Evolutionary conservation across 2,797 vertebrate genomes (phyloP), one percentile per base, ranked within the genome.

Genomic region (Silurus lanzhouensis): DNA sequence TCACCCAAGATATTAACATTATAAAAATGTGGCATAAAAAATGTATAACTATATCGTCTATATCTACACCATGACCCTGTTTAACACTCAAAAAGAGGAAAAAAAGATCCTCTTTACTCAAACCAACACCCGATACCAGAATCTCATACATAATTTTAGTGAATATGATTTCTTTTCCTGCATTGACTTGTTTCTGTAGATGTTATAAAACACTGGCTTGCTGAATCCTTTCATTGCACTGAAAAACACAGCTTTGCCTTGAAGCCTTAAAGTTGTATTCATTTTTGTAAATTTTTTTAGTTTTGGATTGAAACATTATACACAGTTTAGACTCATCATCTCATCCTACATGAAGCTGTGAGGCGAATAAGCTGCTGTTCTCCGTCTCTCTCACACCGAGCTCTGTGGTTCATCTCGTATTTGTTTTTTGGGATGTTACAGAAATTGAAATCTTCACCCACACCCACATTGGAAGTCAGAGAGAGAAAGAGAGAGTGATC

Each of bases 351-450:
- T 8, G 60, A 17, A 31, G 52, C 75, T 76, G 55, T 14, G 74
- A 38, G 27, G 27, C 22, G 14, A 38, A 44, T 67, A 20, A 46
- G 75, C 8, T 77, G 3, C 72, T 44, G 52, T 20, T 20, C 19
- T 8, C 58, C 17, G 27, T 22, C 55, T 38, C 20, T 63, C 74
- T 82, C 55, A 57, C 25, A 14, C 58, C 17, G 48, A 68, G 61
- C 67, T 75, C 61, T 15, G 20, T 74, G 60, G 64, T 61, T 85
- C 20, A 75, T 8, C 44, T 81, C 27, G 17, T 55, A 72, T 27
- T 46, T 52, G 78, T 61, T 82, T 81, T 25, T 55, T 66, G 57
- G 38, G 7, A 52, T 71, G 76, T 12, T 67, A 71, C 61, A 76
- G 52, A 79, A 63, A 48, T 31, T 60, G 22, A 84, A 60, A 60